phyloP scores from a whole-genome alignment of 2,797 vertebrate species.

The Sphaeramia orbicularis region DNA sequence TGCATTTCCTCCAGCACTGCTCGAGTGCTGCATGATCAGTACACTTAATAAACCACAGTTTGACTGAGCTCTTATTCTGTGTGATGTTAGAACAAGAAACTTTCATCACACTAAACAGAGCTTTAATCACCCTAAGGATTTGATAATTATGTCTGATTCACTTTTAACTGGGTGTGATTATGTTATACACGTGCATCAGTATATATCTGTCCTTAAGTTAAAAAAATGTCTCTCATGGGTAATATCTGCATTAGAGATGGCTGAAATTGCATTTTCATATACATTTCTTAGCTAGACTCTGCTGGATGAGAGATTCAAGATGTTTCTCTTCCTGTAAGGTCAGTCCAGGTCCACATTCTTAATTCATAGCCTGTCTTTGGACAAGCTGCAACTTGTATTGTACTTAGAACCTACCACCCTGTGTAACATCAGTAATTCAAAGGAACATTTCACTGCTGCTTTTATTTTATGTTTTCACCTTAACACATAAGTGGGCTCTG shows the following conservation, averaged over 20 bases:
- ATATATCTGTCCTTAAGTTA: neutral
- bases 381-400: neutral
- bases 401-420: too few species aligned
- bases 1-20: conserved; percentile 57
- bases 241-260: neutral
- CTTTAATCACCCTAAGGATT: neutral
- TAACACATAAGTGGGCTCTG: too few species aligned
- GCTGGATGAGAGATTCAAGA: neutral
- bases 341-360: neutral
- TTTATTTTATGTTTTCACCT: too few species aligned
- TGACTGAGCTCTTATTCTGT: neutral
- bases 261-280: conserved; percentile 17
- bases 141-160: neutral
- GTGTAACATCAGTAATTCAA: too few species aligned
- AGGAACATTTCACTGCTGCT: too few species aligned
- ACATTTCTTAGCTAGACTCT: conserved; percentile 16
- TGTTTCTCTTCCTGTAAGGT: neutral
- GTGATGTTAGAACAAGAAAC: neutral
- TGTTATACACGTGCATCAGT: neutral
- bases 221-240: neutral
- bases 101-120: neutral
- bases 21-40: conserved; percentile 2
- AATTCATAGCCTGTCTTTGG: neutral
- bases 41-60: conserved; percentile 2
- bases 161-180: neutral